Base-by-base conservation (phyloP, 1,140 invertebrate species). In the Diploscapter pachys region DNA sequence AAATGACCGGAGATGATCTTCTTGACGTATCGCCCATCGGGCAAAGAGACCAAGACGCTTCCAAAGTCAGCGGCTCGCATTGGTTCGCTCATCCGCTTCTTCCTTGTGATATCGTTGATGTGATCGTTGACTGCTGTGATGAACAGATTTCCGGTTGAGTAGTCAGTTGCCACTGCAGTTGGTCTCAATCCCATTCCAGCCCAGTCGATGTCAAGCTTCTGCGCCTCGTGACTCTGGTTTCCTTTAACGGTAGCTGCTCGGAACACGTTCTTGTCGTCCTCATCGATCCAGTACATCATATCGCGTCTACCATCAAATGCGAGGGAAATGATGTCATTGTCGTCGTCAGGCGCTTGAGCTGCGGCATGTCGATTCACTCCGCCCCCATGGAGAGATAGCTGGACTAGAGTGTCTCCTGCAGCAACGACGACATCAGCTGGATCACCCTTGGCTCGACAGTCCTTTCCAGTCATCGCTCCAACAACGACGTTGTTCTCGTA, bases 401-500 rank as follows among this genome's bases (percentile, higher is more conserved):
- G 83, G 31, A 85, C 73, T 3, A 85, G 68, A 63, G 79, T 62
- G n/a, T 85, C 75, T 69, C 84, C 79, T 2, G 84, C 72, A 61
- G 84, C 84, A 48, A 85, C 69, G 54, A 85, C 77, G 3, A 85
- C 77, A 13, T 82, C 67, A 0, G 83, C 82, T 4, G 78, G 68
- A 57, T 83, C 82, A 8, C 81, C 82, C 71, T 83, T 84, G 5
- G 86, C 86, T 75, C 86, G 83, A 77, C 87, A 88, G 67, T 82
- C 81, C 61, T 82, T 82, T 9, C 82, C 80, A 13, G 80, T 81
- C 85, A 84, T 85, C 3, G 82, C 85, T 3, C 83, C 83, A 9
- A 85, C 82, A 54, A 85, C 82, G 4, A 85, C 83, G 57, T 84
- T 84, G n/a, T 86, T 77, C 13, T 98, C 98, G 86, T 92, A 98